phyloP scores from a whole-genome alignment of 2,797 vertebrate genomes.

The Pyrrhura leucotis region DNA sequence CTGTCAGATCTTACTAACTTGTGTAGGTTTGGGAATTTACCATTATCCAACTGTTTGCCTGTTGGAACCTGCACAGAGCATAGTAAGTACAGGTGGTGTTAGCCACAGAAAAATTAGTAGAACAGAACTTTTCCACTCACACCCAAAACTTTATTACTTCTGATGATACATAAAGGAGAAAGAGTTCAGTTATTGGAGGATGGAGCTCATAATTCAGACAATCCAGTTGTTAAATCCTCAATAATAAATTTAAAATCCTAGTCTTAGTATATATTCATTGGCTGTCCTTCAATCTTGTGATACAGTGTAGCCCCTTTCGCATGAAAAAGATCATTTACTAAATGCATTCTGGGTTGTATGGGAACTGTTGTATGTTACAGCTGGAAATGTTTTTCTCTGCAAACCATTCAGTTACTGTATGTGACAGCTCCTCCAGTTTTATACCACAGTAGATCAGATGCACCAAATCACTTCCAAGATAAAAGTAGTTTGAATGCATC shows the following conservation, averaged over 20 bases:
- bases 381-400: conserved; percentile 53
- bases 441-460: conserved; percentile 14
- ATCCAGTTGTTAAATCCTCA: conserved; percentile 14
- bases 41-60: background rate
- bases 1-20: background rate
- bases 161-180: background rate
- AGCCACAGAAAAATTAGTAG: background rate
- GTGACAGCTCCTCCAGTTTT: conserved; percentile 39
- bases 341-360: background rate
- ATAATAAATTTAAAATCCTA: conserved; percentile 1
- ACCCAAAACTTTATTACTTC: background rate
- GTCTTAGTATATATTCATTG: background rate
- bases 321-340: background rate
- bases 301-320: background rate
- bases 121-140: background rate
- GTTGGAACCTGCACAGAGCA: background rate
- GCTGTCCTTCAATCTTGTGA: background rate
- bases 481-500: conserved; percentile 28
- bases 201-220: background rate
- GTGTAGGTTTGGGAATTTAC: background rate
- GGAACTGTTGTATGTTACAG: conserved; percentile 10
- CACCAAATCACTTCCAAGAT: conserved; percentile 5
- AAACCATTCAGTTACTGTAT: background rate
- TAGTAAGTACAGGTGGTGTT: background rate
- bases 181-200: background rate